Base-by-base conservation (phyloP, 2,888 invertebrate genomes). In the Agrenia bidenticulata region DNA sequence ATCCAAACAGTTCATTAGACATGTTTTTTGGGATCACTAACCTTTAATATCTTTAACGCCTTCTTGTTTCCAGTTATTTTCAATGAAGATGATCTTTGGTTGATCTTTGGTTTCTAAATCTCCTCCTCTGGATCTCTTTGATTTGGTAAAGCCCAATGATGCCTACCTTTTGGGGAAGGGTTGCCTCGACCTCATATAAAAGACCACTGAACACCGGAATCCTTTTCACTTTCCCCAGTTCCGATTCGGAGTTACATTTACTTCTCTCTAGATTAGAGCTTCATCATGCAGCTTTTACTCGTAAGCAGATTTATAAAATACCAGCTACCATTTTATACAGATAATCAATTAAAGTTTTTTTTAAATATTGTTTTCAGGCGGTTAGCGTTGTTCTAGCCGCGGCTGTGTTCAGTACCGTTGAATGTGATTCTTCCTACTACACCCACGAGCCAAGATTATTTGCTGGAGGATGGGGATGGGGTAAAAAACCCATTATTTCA, bases 171-270 rank as follows among this genome's bases (percentile, higher is more conserved):
- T 27, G 59, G 62, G 64, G 64, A 42, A 68, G 64, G 59, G 58
- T 61, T 63, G 70, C 61, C 39, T 39, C 65, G 42, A 67, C 65
- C 63, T 63, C 49, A 62, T 63, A 69, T 74, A 74, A 72, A 74
- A 70, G 68, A 70, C 67, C 51, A 17, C 60, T 57, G 54, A 68
- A 70, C 64, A 69, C 69, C 67, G 66, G 64, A 69, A 69, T 63
- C 69, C 74, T 63, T 74, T 74, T 74, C 74, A 74, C 74, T 74
- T 74, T 74, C 70, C 26, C 61, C 65, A 69, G 57, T 55, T 65
- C 67, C 69, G 69, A 65, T 39, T 67, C 66, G 66, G 66, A 67
- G 59, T 63, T 57, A 59, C 53, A 26, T 49, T 4, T 45, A 11
- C n/a, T 45, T 11, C 5, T 45, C 19, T 45, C 15, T 49, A 17